These are phyloP conservation scores for Budorcas taxicolor DNA, from an alignment of 2,113 vertebrate species.

Conservation along the genomic window DNA sequence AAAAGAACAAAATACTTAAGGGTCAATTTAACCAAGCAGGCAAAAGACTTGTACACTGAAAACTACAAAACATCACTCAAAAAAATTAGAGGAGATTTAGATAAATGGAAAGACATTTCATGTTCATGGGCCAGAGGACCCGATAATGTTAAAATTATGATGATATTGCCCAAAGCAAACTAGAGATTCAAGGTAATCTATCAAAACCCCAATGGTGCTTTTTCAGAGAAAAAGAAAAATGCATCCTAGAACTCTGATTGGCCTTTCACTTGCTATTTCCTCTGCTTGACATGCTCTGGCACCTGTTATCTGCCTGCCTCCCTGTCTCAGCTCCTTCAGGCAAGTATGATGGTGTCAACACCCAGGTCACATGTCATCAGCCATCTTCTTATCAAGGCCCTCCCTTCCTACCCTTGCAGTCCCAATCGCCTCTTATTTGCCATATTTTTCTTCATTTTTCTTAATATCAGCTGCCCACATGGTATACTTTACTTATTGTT, in stretches of 20 bases:
- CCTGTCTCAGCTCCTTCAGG: no score
- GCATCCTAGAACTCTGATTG: no score
- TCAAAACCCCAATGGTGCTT: background rate
- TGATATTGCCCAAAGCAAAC: fast-evolving
- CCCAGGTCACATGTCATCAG: background rate
- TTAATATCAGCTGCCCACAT: background rate
- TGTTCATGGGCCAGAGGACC: background rate
- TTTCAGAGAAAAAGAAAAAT: background rate
- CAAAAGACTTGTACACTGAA: background rate
- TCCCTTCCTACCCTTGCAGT: fast-evolving
- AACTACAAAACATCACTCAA: background rate
- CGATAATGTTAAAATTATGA: fast-evolving
- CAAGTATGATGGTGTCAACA: background rate
- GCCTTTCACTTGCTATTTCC: background rate
- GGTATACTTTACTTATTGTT: background rate
- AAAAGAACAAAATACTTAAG: background rate
- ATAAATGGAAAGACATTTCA: background rate
- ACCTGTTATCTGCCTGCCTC: fast-evolving
- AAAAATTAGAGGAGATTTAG: background rate
- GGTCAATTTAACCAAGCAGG: background rate
- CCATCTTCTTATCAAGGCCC: background rate
- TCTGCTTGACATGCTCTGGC: fast-evolving
- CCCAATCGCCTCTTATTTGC: no score
- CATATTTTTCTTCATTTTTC: background rate
- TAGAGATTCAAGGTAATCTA: background rate